A percentile compares a stretch with the other conserved stretches of the same genome.
Conservation (phyloP, 23 tunicate genomes). For the Botrylloides violaceus region DNA sequence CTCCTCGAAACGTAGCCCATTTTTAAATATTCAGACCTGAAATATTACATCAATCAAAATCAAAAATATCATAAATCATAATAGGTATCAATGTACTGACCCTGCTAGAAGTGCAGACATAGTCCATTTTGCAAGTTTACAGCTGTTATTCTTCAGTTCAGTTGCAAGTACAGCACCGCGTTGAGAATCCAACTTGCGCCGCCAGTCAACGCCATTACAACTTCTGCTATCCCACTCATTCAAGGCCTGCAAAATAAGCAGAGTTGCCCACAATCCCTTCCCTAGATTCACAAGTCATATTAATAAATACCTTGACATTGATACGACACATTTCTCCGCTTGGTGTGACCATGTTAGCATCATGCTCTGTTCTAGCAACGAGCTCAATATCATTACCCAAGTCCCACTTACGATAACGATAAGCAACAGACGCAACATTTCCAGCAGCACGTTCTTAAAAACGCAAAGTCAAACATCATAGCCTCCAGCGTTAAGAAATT, state of each 20-base stretch:
- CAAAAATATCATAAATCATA: too few species aligned
- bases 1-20: slow-evolving; percentile 93
- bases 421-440: slow-evolving; percentile 90
- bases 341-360: slow-evolving; percentile 68
- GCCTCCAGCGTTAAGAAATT: background rate
- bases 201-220: slow-evolving; percentile 96
- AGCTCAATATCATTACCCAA: slow-evolving; percentile 85
- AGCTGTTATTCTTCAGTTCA: slow-evolving; percentile 93
- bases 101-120: slow-evolving; percentile 92
- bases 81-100: slow-evolving; percentile 32
- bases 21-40: slow-evolving; percentile 89
- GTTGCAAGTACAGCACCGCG: slow-evolving; percentile 96
- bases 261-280: background rate
- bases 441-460: slow-evolving; percentile 28
- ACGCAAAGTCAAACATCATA: background rate
- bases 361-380: slow-evolving; percentile 85
- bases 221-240: slow-evolving; percentile 93
- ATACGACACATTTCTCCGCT: slow-evolving; percentile 62
- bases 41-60: too few species aligned
- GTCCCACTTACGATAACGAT: slow-evolving; percentile 91
- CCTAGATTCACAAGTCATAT: background rate
- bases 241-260: slow-evolving; percentile 38
- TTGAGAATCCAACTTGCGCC: slow-evolving; percentile 91
- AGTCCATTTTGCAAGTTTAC: slow-evolving; percentile 97
- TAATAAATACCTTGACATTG: slow-evolving; percentile 69